These are phyloP conservation scores for Panagrolaimus sp. DNA, from an alignment of 1,140 invertebrate species.

Conservation along the genomic window DNA sequence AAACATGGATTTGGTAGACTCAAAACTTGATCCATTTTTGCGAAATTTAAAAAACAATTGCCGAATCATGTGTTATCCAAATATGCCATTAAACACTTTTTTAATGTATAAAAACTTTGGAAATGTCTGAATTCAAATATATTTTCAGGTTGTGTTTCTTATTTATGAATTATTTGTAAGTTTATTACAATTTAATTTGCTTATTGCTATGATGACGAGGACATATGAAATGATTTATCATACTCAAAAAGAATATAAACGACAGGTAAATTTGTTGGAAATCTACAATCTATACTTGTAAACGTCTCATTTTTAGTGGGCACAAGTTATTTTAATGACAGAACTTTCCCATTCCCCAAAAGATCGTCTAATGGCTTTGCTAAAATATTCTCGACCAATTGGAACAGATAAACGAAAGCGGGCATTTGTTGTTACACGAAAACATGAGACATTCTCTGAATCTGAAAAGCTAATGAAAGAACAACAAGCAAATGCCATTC, in stretches of 20 bases:
- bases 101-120: background rate
- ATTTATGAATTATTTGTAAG: slow-evolving; percentile 93
- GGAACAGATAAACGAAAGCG: slow-evolving; percentile 71
- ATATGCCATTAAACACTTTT: background rate
- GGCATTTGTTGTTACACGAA: slow-evolving; percentile 71
- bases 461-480: slow-evolving; percentile 31
- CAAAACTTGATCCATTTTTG: too few species aligned
- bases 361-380: slow-evolving; percentile 75
- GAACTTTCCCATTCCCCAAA: slow-evolving; percentile 84
- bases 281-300: background rate
- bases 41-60: too few species aligned
- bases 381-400: slow-evolving; percentile 89
- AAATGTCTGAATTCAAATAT: slow-evolving; percentile 10
- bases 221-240: slow-evolving; percentile 92
- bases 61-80: too few species aligned
- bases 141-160: slow-evolving; percentile 75
- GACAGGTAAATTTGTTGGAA: slow-evolving; percentile 67
- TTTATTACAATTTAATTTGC: slow-evolving; percentile 89
- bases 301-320: slow-evolving; percentile 69
- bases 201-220: slow-evolving; percentile 99
- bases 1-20: too few species aligned
- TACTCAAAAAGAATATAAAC: slow-evolving; percentile 93
- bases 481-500: slow-evolving; percentile 33
- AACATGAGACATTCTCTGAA: slow-evolving; percentile 34
- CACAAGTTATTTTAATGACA: slow-evolving; percentile 87